Base-by-base conservation (phyloP, 2,888 invertebrate genomes). In the Orthosia cruda region DNA sequence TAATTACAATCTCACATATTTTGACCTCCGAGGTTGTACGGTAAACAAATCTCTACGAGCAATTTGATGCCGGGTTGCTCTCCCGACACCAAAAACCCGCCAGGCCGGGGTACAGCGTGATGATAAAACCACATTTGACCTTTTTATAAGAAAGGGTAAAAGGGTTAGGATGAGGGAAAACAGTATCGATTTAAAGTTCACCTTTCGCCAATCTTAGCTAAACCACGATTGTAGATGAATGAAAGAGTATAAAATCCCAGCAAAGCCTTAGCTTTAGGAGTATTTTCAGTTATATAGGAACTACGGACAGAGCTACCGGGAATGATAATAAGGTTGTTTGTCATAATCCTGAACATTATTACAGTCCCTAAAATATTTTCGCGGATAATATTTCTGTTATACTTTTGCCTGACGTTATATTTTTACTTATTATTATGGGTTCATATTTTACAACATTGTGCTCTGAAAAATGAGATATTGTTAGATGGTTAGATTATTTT, bases 81-180 rank as follows among this genome's bases (percentile, higher is more conserved):
- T 76, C 71, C 50, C 74, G 64, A 57, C 71, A 70, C 87, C 85
- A 67, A 85, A 84, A 83, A 77, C 76, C 73, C 76, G 71, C 76
- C 72, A 70, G 69, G 52, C 73, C 65, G 62, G 74, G 74, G 70
- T 81, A 79, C 73, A 71, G 71, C 76, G 74, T 80, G 76, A 84
- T 84, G 87, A 86, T 87, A 80, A 87, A 87, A 86, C 86, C 86
- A 83, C 88, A 81, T 87, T 83, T 81, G 85, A 87, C 86, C 88
- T 87, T 87, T 87, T 87, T 82, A 74, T 81, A 80, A 73, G 74
- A 67, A 81, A 81, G 80, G 87, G 80, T 87, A 81, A 85, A 86
- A 86, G 75, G 87, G 85, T 85, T 77, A 83, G 70, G 45, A 57
- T 63, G 32, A 70, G 59, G 62, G 72, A 73, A 81, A 86, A 79